A percentile compares a stretch with the other conserved stretches of the same genome.
Conservation (phyloP, 2,888 invertebrate genomes). For the Rapana venosa region DNA sequence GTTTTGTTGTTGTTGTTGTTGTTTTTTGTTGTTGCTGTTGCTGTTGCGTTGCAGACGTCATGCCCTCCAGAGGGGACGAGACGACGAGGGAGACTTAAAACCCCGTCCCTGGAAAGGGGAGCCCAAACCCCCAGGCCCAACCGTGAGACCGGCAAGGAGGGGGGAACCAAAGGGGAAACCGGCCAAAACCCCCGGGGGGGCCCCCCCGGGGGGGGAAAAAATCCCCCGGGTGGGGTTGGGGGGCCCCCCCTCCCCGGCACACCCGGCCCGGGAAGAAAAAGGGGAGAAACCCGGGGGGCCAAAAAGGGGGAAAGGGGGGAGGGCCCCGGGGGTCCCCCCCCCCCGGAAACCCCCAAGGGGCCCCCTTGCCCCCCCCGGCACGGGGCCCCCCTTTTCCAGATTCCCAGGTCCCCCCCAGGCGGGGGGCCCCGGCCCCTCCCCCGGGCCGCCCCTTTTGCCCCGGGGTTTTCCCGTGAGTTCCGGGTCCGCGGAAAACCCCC, state of each 20-base stretch:
- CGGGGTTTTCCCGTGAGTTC: too few species aligned
- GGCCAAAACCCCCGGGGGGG: too few species aligned
- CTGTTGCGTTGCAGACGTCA: background rate
- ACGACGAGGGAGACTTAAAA: slow-evolving; percentile 22
- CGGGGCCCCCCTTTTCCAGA: background rate
- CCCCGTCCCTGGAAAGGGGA: slow-evolving; percentile 24
- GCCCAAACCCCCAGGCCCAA: slow-evolving; percentile 17
- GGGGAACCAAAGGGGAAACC: too few species aligned
- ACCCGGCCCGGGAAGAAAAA: too few species aligned
- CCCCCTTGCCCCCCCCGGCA: background rate
- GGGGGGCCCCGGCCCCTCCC: background rate
- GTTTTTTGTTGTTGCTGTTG: background rate
- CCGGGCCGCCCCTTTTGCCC: too few species aligned
- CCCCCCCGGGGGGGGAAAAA: too few species aligned
- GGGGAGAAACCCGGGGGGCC: too few species aligned
- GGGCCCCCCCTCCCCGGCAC: too few species aligned
- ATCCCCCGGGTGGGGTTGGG: too few species aligned
- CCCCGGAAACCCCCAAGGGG: background rate
- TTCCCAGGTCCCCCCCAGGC: background rate
- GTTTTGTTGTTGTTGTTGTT: background rate
- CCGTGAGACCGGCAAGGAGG: slow-evolving; percentile 20
- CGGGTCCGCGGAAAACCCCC: too few species aligned
- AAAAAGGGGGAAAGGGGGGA: too few species aligned
- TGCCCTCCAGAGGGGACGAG: background rate
- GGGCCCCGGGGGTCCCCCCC: background rate